phyloP scores from a whole-genome alignment of 1,140 invertebrate genomes.

The Branchinecta lynchi region DNA sequence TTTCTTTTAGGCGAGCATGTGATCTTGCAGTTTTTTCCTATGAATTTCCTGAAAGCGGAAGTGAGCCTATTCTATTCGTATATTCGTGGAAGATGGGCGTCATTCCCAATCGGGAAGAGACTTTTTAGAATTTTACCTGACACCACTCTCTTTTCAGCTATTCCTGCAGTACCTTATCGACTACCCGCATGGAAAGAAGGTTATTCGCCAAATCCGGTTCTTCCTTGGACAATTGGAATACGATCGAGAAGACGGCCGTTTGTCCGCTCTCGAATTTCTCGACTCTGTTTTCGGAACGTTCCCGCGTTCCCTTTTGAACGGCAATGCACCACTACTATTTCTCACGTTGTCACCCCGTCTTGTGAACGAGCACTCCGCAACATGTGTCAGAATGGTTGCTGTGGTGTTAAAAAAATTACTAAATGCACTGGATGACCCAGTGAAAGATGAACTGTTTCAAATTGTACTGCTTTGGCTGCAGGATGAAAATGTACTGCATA shows the following conservation, averaged over 20 bases:
- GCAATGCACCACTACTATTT: constrained; percentile 50
- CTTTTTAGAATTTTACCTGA: constrained; percentile 10
- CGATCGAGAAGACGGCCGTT: constrained; percentile 55
- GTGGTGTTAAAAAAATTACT: constrained; percentile 48
- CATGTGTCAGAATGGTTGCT: constrained; percentile 47
- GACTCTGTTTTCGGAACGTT: constrained; percentile 58
- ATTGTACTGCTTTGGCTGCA: constrained; percentile 44
- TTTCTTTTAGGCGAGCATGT: no score
- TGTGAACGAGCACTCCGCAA: constrained; percentile 52
- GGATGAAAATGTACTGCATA: constrained; percentile 46
- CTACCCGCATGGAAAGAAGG: constrained; percentile 56
- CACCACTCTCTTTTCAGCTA: constrained; percentile 34
- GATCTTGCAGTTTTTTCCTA: no score
- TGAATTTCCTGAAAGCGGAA: no score
- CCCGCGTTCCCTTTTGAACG: constrained; percentile 38
- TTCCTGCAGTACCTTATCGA: constrained; percentile 63
- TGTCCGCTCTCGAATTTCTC: constrained; percentile 70
- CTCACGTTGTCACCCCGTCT: constrained; percentile 51
- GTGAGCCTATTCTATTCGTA: no score
- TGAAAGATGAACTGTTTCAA: constrained; percentile 46
- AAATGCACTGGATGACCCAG: constrained; percentile 36
- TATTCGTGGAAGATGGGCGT: no score
- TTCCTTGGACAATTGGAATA: constrained; percentile 66
- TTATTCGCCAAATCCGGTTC: constrained; percentile 53
- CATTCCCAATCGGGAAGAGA: no score